These are phyloP conservation scores for Otolemur garnettii DNA, from an alignment of 2,113 vertebrate species.

Conservation along the genomic window DNA sequence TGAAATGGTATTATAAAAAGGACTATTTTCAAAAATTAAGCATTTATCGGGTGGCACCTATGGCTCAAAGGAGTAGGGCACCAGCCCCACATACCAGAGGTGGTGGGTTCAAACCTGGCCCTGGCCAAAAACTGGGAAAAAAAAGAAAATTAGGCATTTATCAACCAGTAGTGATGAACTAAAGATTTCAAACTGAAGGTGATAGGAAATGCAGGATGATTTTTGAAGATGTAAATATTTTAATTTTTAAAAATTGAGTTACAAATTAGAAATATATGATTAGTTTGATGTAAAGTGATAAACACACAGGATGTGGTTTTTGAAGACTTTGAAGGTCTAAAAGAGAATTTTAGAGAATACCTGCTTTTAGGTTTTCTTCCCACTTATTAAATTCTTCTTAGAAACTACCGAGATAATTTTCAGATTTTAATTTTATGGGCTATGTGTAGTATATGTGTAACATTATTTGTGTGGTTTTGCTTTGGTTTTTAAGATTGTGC, in stretches of 20 bases:
- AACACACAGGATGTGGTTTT: not conserved
- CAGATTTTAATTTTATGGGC: not conserved
- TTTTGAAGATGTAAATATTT: conserved; percentile 47
- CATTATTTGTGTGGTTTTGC: not conserved
- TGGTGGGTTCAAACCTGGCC: too few relatives aligned
- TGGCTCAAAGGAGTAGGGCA: too few relatives aligned
- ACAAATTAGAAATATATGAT: conserved; percentile 1
- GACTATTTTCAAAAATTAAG: not conserved
- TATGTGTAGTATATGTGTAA: not conserved
- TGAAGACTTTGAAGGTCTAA: conserved; percentile 20
- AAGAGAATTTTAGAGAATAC: conserved; percentile 48
- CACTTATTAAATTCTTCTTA: conserved; percentile 17
- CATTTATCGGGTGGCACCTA: not conserved
- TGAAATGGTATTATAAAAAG: not conserved
- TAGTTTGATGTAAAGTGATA: not conserved
- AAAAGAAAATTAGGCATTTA: too few relatives aligned
- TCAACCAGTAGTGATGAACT: not conserved
- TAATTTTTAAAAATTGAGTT: conserved; percentile 25
- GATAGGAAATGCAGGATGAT: not conserved
- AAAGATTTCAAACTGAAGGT: not conserved
- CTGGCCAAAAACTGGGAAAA: too few relatives aligned
- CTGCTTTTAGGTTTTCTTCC: conserved; percentile 30
- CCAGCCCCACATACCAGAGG: too few relatives aligned
- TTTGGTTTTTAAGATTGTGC: not conserved
- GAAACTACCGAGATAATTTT: conserved; percentile 37